Evolutionary conservation across 1,140 invertebrate genomes (phyloP), one percentile per base, ranked within the genome.

Genomic region (Trachymyrmex cornetzi): DNA sequence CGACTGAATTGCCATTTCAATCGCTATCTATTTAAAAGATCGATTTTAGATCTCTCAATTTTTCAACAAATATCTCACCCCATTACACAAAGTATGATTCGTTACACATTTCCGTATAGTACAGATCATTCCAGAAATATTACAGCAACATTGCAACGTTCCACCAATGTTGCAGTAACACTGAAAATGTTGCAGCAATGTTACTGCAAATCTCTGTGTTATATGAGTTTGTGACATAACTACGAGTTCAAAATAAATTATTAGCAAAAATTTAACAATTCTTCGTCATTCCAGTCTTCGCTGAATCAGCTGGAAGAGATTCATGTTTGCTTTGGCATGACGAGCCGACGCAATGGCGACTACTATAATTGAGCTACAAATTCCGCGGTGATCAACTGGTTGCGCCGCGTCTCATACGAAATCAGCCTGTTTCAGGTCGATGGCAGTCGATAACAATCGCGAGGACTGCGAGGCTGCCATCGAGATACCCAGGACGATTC

Each of bases 291-390:
- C 6, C 7, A 22, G 6, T 81, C 6, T 55, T 24, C 14, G 34
- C 48, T 61, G 22, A 71, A 34, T 19, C 34, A 30, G 27, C 12
- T 19, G 12, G 12, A 66, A 53, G 44, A 67, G n/a, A 44, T 44
- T 22, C 24, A 24, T 2, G 48, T 44, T n/a, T 14, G 6, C 38
- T 38, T 24, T 38, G 4, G 19, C 55, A 61, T 74, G 53, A 84
- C 55, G 30, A 55, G 6, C 9, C 34, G 7, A 24, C 61, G 74
- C 89, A 91, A 91, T 89, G 87, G 87, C 89, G 59, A 12, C 61
- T 87, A 85, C 91, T 94, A 94, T 95, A 95, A 95, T 95, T 95
- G 94, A 95, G 94, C 94, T 95, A 95, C 94, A 95, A 95, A 95
- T 95, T 95, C 94, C 94, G 92, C 85, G 91, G 93, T 94, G 94